Evolutionary conservation across 2,888 invertebrate genomes (phyloP).

Genomic region (Epinotia bilunana): DNA sequence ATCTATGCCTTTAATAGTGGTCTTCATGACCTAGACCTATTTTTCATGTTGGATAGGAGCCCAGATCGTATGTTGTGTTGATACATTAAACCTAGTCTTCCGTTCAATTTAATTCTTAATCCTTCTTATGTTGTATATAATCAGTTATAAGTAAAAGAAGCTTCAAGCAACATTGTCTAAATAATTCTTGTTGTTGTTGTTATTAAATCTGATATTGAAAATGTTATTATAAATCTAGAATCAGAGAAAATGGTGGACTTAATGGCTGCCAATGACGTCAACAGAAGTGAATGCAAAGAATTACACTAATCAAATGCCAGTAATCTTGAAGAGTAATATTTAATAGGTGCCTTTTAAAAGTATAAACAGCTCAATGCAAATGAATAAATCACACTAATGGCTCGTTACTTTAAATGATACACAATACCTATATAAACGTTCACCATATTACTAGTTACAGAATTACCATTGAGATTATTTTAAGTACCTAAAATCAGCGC

Average conservation of each 20-base stretch:
- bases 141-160: neutral
- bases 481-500: too few species aligned
- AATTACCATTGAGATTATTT: slow-evolving; percentile 2
- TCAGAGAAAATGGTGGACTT: neutral
- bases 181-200: neutral
- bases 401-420: slow-evolving; percentile 29
- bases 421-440: slow-evolving; percentile 20
- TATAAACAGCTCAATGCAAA: slow-evolving; percentile 42
- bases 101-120: slow-evolving; percentile 53
- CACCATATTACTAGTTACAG: slow-evolving; percentile 3
- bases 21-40: slow-evolving; percentile 71
- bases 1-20: slow-evolving; percentile 42
- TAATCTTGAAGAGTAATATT: slow-evolving; percentile 29
- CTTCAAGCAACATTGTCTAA: neutral
- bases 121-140: neutral
- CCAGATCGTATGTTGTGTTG: slow-evolving; percentile 59
- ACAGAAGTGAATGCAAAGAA: slow-evolving; percentile 11
- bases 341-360: slow-evolving; percentile 32
- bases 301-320: slow-evolving; percentile 15
- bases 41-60: slow-evolving; percentile 73
- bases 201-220: neutral
- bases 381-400: slow-evolving; percentile 34
- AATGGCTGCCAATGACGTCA: slow-evolving; percentile 10
- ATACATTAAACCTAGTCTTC: slow-evolving; percentile 61
- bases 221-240: neutral